Evolutionary conservation across 2,113 vertebrate genomes (phyloP), one percentile per base, ranked within the genome.

Genomic region (Myocastor coypus): DNA sequence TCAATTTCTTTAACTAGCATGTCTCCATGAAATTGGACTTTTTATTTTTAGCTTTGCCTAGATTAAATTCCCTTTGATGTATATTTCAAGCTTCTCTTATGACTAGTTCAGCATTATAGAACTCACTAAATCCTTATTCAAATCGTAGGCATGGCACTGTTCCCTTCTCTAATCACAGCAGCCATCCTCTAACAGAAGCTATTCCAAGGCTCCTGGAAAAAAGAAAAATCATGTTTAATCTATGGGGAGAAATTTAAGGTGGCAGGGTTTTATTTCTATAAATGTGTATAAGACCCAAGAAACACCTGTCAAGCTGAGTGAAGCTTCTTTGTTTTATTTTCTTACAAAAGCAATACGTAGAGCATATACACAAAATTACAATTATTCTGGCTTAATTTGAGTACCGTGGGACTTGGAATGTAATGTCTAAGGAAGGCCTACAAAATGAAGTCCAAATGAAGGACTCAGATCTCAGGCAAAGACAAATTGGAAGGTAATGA

Each of bases 31-130:
- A 96, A 95, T 92, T 89, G 52, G 12, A 26, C 77, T 96, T 97
- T 88, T 96, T 95, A 96, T 96, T 97, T 97, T 97, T 96, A 95
- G 87, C 77, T 78, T 87, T 96, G 81, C 93, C 95, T 96, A 93
- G 83, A 97, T 96, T 96, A 97, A 95, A 96, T 97, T 96, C 93
- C 26, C 52, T 98, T 96, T 97, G 96, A 98, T 96, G 94, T 97
- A 89, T 97, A 96, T 97, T 97, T 97, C 89, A 96, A 95, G 95
- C 83, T 82, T 95, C 89, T 83, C 87, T 75, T 94, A 95, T 96
- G 95, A 96, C 90, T 84, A 83, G 34, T 85, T 96, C 97, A 96
- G 87, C 87, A 14, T 86, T 94, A 92, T 2, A 91, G 88, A 80
- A 68, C 61, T 97, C 84, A 59, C 93, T 95, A 87, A 90, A 94